Percentiles rank a stretch among this genome's conserved stretches.
These are phyloP conservation scores for Gymnosoma rotundatum DNA, from an alignment of 2,888 invertebrate species.

Conservation along the genomic window DNA sequence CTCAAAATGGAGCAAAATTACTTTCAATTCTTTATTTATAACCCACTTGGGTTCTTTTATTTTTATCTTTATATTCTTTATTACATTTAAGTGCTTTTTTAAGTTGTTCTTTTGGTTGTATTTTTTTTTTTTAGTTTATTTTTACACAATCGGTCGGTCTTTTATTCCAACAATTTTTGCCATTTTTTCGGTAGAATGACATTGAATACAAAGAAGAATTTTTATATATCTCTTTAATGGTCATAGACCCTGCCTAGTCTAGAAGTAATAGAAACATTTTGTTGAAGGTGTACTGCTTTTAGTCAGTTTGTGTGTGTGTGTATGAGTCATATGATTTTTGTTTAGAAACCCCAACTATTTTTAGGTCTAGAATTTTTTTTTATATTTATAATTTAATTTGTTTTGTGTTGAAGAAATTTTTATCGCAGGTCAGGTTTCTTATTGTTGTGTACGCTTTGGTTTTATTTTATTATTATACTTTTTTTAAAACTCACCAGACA, in stretches of 20 bases:
- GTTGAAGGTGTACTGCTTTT: too few species aligned
- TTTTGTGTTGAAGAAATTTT: neutral
- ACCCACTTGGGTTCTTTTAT: neutral
- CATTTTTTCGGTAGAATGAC: constrained; percentile 49
- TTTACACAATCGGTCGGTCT: neutral
- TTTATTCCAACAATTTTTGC: neutral
- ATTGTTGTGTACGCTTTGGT: neutral
- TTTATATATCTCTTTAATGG: constrained; percentile 31
- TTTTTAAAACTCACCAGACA: too few species aligned
- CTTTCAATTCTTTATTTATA: constrained; percentile 1
- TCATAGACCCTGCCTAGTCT: constrained; percentile 13
- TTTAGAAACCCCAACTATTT: neutral
- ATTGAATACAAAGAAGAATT: neutral
- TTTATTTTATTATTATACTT: neutral
- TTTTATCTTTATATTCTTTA: neutral
- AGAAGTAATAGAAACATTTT: too few species aligned
- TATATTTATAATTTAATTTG: neutral
- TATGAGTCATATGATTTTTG: constrained; percentile 3
- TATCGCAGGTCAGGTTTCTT: constrained; percentile 44
- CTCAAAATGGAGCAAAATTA: neutral
- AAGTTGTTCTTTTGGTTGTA: constrained; percentile 21
- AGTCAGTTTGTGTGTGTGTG: neutral
- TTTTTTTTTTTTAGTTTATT: neutral
- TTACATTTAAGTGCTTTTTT: constrained; percentile 17
- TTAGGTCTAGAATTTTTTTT: neutral